phyloP scores from a whole-genome alignment of 2,797 vertebrate species.

The Spinus pinus region DNA sequence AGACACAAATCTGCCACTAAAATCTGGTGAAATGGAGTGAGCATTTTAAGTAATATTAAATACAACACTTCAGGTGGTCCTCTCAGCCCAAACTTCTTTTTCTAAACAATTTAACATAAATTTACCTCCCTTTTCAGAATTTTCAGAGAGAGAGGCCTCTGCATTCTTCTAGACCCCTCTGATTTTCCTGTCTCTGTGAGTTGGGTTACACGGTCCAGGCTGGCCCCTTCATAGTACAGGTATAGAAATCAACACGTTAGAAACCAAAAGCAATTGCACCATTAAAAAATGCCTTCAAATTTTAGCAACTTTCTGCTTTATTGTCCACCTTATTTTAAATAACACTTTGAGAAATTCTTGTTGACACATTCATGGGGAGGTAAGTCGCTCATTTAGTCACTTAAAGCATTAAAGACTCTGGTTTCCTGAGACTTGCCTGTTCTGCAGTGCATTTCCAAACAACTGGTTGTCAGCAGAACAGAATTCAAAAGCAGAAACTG shows the following conservation, averaged over 20 bases:
- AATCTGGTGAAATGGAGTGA: neutral
- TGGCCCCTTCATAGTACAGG: neutral
- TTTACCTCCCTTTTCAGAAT: neutral
- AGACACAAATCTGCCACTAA: neutral
- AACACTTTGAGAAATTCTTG: neutral
- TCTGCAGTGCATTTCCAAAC: neutral
- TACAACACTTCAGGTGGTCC: neutral
- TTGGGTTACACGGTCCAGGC: neutral
- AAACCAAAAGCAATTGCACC: neutral
- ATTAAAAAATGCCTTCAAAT: neutral
- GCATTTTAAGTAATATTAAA: neutral
- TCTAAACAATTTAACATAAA: neutral
- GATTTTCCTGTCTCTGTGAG: rapidly evolving
- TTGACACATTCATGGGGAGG: neutral
- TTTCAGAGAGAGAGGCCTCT: neutral
- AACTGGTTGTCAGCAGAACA: neutral
- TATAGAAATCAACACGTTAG: neutral
- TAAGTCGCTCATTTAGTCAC: neutral
- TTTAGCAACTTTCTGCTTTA: neutral
- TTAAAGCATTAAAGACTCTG: neutral
- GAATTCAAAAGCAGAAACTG: neutral
- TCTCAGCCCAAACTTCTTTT: neutral
- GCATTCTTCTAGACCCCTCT: neutral
- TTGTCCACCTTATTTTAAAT: neutral
- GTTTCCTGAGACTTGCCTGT: neutral